Evolutionary conservation across 2,113 vertebrate genomes (phyloP).

Genomic region (Myotis davidii): DNA sequence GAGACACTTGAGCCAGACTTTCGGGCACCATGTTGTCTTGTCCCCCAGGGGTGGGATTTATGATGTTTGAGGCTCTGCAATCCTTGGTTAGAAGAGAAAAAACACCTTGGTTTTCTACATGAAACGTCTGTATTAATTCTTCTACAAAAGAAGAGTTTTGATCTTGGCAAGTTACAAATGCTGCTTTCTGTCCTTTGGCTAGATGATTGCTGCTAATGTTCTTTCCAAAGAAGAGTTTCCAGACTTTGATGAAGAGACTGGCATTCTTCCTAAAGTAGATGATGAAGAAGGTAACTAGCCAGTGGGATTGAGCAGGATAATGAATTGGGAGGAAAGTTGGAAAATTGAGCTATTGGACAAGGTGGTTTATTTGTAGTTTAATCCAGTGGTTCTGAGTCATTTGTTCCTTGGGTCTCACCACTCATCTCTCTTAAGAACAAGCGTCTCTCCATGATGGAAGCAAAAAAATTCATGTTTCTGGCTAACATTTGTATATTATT

Average conservation of each 20-base stretch:
- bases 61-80: not conserved
- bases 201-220: slow-evolving; percentile 99
- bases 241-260: slow-evolving; percentile 98
- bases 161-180: not conserved
- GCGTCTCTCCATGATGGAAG: not conserved
- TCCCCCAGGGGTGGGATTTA: not conserved
- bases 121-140: not conserved
- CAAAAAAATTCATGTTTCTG: not conserved
- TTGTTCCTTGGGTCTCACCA: not conserved
- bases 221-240: slow-evolving; percentile 99
- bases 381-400: not conserved
- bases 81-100: not conserved
- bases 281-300: slow-evolving; percentile 94
- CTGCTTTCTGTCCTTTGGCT: slow-evolving; percentile 5
- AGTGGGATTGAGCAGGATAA: not conserved
- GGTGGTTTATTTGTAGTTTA: not conserved
- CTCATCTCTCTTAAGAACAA: not conserved
- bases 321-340: not conserved
- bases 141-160: not conserved
- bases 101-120: not conserved
- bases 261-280: slow-evolving; percentile 98
- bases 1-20: not conserved
- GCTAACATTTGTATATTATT: not conserved
- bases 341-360: not conserved
- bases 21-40: not conserved